Evolutionary conservation across 2,113 vertebrate genomes (phyloP), one percentile per base, ranked within the genome.

Genomic region (Serinus canaria): DNA sequence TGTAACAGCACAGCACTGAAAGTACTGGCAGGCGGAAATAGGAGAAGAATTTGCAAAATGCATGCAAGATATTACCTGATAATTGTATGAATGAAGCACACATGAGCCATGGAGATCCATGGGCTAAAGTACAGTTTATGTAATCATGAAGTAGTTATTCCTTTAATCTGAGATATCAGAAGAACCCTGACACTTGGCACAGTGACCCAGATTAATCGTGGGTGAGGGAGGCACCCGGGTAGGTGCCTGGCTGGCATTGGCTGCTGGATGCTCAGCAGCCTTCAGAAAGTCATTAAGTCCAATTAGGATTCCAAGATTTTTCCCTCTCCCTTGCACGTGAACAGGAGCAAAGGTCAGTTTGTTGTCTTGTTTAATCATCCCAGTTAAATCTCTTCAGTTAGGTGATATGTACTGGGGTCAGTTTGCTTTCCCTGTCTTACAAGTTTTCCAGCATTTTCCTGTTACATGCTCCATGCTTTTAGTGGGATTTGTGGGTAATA

Each of bases 151-250:
- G 68, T 59, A 89, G 62, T 47, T 87, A 28, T 23, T 90, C 74
- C 92, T 91, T 94, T 93, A 70, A 80, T 87, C 92, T 70, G 89
- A 72, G 67, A 6, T 94, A 94, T 67, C 83, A 80, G 87, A 74
- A 90, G 89, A 95, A 52, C 87, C 84, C 79, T 96, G 94, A 95
- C 94, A 49, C 93, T 93, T 94, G 89, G 69, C 92, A 96, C 91
- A 95, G 91, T 97, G 91, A 96, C 95, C 95, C 95, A 96, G 86
- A 95, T 96, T 89, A 95, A 91, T 94, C 22, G 0, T 27, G 63
- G 80, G 27, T 63, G 58, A 93, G 86, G 73, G 90, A 96, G 83
- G 73, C 86, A 64, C 47, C 49, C 2, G 0, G 56, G 31, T 27
- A 47, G 73, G 76, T 90, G 92, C 76, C 31, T 72, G 83, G 21